These are phyloP conservation scores for Erynnis tages DNA, from an alignment of 2,888 invertebrate genomes.

Conservation along the genomic window DNA sequence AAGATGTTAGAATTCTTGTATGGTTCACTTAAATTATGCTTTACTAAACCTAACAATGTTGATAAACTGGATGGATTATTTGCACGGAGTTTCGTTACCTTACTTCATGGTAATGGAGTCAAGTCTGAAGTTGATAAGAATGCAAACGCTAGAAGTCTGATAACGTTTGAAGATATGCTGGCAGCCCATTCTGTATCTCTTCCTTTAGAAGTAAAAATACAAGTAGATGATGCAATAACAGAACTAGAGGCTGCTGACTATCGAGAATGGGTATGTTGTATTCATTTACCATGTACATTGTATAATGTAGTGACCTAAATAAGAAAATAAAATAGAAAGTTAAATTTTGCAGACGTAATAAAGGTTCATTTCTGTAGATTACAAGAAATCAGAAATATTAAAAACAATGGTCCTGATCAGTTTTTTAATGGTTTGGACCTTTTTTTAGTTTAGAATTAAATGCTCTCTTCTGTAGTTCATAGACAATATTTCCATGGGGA, in stretches of 20 bases:
- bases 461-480: too few species aligned
- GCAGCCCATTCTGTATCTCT: conserved; percentile 85
- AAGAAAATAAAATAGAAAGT: background rate
- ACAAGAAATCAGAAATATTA: too few species aligned
- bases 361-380: too few species aligned
- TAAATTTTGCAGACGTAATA: too few species aligned
- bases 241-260: conserved; percentile 96
- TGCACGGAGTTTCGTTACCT: conserved; percentile 78
- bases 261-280: conserved; percentile 89
- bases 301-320: too few species aligned
- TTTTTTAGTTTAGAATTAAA: too few species aligned
- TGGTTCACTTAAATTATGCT: conserved; percentile 74
- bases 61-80: conserved; percentile 85
- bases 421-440: too few species aligned
- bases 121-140: conserved; percentile 26
- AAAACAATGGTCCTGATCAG: too few species aligned
- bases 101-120: conserved; percentile 57
- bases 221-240: conserved; percentile 92
- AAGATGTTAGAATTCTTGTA: conserved; percentile 82
- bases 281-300: too few species aligned
- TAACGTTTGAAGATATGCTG: conserved; percentile 83
- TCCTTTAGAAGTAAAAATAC: conserved; percentile 88
- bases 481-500: too few species aligned
- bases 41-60: conserved; percentile 77
- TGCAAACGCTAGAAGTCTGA: conserved; percentile 19